These are phyloP conservation scores for Myodes glareolus DNA, from an alignment of 2,113 vertebrate genomes.

Conservation along the genomic window DNA sequence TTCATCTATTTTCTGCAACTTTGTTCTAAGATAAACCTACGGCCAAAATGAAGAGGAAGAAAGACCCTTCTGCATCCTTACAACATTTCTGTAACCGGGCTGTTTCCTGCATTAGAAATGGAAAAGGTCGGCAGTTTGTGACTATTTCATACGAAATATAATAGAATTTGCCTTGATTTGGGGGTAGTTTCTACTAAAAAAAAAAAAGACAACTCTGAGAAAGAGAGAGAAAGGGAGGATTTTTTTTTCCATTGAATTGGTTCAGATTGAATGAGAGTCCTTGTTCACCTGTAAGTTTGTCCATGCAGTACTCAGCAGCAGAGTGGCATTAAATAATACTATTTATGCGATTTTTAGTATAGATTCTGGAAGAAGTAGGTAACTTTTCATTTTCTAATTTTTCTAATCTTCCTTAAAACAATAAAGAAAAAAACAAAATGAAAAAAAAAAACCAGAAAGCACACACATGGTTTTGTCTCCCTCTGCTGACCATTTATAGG, in stretches of 20 bases:
- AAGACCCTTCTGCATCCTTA: background rate
- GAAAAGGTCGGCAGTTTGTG: background rate
- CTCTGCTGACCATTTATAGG: constrained; percentile 51
- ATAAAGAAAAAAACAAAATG: background rate
- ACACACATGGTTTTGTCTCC: constrained; percentile 48
- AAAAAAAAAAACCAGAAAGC: background rate
- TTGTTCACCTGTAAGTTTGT: background rate
- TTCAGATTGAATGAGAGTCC: constrained; percentile 24
- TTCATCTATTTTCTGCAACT: background rate
- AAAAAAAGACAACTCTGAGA: background rate
- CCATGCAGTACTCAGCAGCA: background rate
- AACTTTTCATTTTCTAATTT: constrained; percentile 10
- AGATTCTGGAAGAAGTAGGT: background rate
- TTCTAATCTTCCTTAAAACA: constrained; percentile 27
- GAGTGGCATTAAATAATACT: background rate
- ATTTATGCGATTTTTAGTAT: background rate
- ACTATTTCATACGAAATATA: background rate
- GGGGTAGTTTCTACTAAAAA: background rate
- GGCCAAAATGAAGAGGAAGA: background rate
- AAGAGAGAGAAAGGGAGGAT: background rate
- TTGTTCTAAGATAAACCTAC: background rate
- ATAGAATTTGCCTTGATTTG: background rate
- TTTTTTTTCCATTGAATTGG: background rate
- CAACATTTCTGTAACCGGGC: background rate
- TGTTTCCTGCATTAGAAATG: background rate